Evolutionary conservation across 2,888 invertebrate genomes (phyloP).

Genomic region (Callyntrura sp.): DNA sequence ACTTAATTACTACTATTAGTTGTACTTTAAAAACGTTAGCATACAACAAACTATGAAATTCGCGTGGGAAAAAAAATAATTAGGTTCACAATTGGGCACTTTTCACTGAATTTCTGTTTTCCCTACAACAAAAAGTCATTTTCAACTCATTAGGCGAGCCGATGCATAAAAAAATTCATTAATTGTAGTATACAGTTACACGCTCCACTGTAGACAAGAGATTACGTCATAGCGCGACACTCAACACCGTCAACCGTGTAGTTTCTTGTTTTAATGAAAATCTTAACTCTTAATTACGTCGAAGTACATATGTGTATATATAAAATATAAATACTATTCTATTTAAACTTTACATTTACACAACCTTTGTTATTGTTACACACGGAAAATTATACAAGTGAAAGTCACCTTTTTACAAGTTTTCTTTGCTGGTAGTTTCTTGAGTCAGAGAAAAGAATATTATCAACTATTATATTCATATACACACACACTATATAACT

Average conservation of each 20-base stretch:
- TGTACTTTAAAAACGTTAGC: slow-evolving; percentile 48
- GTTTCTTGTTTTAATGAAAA: too few relatives aligned
- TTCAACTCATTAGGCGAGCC: neutral
- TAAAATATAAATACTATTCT: too few relatives aligned
- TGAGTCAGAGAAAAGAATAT: slow-evolving; percentile 1
- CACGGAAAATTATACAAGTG: too few relatives aligned
- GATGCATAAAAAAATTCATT: neutral
- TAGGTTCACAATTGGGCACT: slow-evolving; percentile 39
- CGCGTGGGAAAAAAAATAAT: neutral
- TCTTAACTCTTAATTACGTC: too few relatives aligned
- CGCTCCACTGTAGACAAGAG: too few relatives aligned
- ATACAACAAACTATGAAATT: slow-evolving; percentile 10
- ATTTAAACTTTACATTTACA: slow-evolving; percentile 41
- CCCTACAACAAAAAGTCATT: neutral
- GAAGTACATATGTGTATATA: too few relatives aligned
- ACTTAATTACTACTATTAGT: too few relatives aligned
- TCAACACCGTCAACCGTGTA: too few relatives aligned
- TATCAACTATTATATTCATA: too few relatives aligned
- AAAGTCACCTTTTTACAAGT: slow-evolving; percentile 71
- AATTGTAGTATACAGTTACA: neutral
- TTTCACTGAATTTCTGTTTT: slow-evolving; percentile 54
- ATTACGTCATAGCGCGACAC: too few relatives aligned
- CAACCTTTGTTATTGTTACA: slow-evolving; percentile 54
- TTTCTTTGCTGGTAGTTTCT: slow-evolving; percentile 48
- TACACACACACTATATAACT: slow-evolving; percentile 1